phyloP scores from a whole-genome alignment of 1,140 invertebrate genomes.

The Chrysopa pallens region DNA sequence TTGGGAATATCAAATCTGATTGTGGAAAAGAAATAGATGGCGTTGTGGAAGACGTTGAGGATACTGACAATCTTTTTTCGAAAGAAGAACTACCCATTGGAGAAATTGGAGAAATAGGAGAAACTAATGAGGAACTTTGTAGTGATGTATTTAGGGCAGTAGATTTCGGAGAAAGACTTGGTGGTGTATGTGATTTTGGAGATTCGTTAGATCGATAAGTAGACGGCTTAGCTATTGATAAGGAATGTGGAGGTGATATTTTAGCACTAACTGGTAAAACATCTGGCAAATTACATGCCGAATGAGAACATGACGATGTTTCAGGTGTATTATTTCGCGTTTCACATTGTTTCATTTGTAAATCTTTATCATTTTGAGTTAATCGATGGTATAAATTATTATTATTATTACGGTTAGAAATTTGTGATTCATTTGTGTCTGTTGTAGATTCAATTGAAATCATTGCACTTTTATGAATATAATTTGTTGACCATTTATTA shows the following conservation, averaged over 20 bases:
- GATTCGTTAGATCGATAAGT: conserved; percentile 4
- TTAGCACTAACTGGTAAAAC: conserved; percentile 30
- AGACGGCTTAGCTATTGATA: conserved; percentile 10
- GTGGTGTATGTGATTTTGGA: conserved; percentile 8
- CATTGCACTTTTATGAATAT: conserved; percentile 10
- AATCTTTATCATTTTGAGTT: not conserved
- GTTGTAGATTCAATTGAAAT: conserved; percentile 12
- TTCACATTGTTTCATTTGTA: not conserved
- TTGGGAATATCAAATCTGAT: conserved; percentile 4
- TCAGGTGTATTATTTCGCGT: conserved; percentile 19
- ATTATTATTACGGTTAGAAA: conserved; percentile 16
- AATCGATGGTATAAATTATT: conserved; percentile 17
- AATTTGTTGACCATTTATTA: conserved; percentile 18
- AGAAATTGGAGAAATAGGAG: conserved; percentile 4
- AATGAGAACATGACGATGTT: conserved; percentile 20
- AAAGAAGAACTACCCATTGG: conserved; percentile 4
- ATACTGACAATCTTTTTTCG: conserved; percentile 8
- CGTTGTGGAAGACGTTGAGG: conserved; percentile 13
- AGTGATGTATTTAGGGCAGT: conserved; percentile 10
- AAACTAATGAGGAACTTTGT: conserved; percentile 14
- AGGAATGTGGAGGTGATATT: conserved; percentile 16
- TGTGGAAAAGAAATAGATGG: conserved; percentile 14
- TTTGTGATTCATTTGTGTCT: conserved; percentile 8
- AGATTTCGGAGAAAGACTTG: not conserved
- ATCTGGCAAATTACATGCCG: conserved; percentile 21